Base-by-base conservation (phyloP, 2,888 invertebrate genomes). In the Theretra japonica region DNA sequence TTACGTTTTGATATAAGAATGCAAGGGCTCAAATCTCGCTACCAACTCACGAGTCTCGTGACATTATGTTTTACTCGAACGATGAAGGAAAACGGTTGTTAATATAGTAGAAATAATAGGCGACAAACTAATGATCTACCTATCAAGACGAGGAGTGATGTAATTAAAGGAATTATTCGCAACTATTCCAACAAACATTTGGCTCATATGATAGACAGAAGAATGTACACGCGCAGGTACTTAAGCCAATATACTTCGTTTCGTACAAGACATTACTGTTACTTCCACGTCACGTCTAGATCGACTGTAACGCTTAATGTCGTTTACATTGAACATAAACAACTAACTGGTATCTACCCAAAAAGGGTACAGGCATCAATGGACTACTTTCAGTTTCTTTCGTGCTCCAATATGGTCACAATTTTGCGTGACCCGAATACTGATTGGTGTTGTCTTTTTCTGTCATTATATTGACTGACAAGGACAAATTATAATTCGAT, bases 341-440 rank as follows among this genome's bases (percentile, higher is more conserved):
- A 65, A 65, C 65, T 65, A 65, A 65, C 65, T 65, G 41, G 65
- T 65, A 48, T 65, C 65, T 65, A 65, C 65, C 41, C 65, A 65
- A 65, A 62, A 65, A 65, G 65, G 65, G 41, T 48, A 48, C 23
- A 65, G 21, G 65, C 65, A 65, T 65, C 65, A 65, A 41, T 65
- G 65, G 65, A 65, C 65, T 65, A 65, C 65, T 65, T 65, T 65
- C 65, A 65, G 48, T 65, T 65, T 65, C 65, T 48, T 41, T 65
- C 48, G 65, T 48, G 65, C 41, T 23, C 65, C 65, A 65, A 65
- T 65, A 65, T 65, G 65, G 65, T 41, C 48, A 65, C 48, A 25
- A 48, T 65, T 65, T 65, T 65, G 65, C 48, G 65, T 65, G 65
- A 65, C 65, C 65, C 65, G 65, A 65, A 65, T 65, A 65, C 65